Percentiles rank a stretch among this genome's conserved stretches.
These are phyloP conservation scores for Lateolabrax maculatus DNA, from an alignment of 2,797 vertebrate species.

Conservation along the genomic window DNA sequence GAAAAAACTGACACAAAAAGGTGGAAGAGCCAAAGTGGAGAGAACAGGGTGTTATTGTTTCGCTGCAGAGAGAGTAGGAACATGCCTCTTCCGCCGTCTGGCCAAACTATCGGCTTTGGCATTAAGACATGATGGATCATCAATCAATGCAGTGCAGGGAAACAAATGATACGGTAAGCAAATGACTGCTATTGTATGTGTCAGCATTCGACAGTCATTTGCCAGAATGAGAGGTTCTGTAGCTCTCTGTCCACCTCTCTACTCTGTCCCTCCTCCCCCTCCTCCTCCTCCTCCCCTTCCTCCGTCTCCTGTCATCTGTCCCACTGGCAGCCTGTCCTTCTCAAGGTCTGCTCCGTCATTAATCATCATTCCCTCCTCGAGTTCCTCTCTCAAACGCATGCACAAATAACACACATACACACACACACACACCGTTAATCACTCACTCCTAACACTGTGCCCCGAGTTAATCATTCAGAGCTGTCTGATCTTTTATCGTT, in stretches of 20 bases:
- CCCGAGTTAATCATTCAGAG: slow-evolving; percentile 73
- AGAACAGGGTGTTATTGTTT: background rate
- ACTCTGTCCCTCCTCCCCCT: slow-evolving; percentile 26
- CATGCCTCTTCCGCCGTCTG: background rate
- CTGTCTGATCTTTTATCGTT: slow-evolving; percentile 67
- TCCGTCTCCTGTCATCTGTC: slow-evolving; percentile 82
- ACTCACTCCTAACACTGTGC: slow-evolving; percentile 51
- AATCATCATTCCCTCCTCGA: slow-evolving; percentile 69
- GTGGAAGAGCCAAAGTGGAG: background rate
- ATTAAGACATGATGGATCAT: slow-evolving; percentile 58
- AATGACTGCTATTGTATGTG: slow-evolving; percentile 67
- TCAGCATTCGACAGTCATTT: slow-evolving; percentile 67
- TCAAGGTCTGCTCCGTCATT: slow-evolving; percentile 71
- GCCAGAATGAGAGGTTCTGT: slow-evolving; percentile 53
- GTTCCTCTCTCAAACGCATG: slow-evolving; percentile 16
- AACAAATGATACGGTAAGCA: slow-evolving; percentile 60
- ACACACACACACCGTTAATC: slow-evolving; percentile 52
- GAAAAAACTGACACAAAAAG: background rate
- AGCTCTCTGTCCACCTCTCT: slow-evolving; percentile 47
- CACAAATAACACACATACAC: slow-evolving; percentile 9
- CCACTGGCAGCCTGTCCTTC: slow-evolving; percentile 68
- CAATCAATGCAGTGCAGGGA: slow-evolving; percentile 56
- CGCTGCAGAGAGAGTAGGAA: background rate
- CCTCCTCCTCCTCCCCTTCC: slow-evolving; percentile 50
- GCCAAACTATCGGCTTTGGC: slow-evolving; percentile 33